A percentile compares a stretch with the other conserved stretches of the same genome.
Conservation (phyloP, 2,888 invertebrate genomes). For the Drosophila koepferae region DNA sequence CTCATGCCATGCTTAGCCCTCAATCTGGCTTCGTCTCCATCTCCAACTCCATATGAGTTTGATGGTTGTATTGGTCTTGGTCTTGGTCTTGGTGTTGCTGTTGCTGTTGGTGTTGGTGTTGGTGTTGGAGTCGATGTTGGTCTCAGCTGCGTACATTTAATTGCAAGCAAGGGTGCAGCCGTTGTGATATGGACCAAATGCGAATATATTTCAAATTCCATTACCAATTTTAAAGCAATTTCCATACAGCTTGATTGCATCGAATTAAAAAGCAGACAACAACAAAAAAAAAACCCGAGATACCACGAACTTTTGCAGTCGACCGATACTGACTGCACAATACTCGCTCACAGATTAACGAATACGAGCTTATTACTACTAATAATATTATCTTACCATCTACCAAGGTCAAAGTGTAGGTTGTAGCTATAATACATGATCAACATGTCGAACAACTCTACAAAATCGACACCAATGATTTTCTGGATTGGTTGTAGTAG, state of each 20-base stretch:
- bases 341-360: neutral
- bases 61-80: neutral
- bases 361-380: too few species aligned
- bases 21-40: conserved; percentile 1
- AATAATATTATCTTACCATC: neutral
- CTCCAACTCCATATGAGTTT: neutral
- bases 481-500: too few species aligned
- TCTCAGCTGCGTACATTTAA: conserved; percentile 54
- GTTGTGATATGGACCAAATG: conserved; percentile 50
- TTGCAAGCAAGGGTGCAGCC: conserved; percentile 53
- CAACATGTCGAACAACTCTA: neutral
- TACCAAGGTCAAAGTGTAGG: neutral
- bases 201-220: conserved; percentile 64
- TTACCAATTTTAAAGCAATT: conserved; percentile 73
- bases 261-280: conserved; percentile 69
- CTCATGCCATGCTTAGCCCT: neutral
- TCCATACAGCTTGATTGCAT: conserved; percentile 78
- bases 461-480: too few species aligned
- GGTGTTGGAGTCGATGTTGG: conserved; percentile 20
- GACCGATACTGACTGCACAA: neutral
- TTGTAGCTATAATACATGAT: neutral
- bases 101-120: neutral
- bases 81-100: neutral
- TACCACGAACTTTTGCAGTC: neutral
- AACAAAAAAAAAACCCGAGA: conserved; percentile 8